These are phyloP conservation scores for Chamaea fasciata DNA, from an alignment of 2,113 vertebrate genomes.

Conservation along the genomic window DNA sequence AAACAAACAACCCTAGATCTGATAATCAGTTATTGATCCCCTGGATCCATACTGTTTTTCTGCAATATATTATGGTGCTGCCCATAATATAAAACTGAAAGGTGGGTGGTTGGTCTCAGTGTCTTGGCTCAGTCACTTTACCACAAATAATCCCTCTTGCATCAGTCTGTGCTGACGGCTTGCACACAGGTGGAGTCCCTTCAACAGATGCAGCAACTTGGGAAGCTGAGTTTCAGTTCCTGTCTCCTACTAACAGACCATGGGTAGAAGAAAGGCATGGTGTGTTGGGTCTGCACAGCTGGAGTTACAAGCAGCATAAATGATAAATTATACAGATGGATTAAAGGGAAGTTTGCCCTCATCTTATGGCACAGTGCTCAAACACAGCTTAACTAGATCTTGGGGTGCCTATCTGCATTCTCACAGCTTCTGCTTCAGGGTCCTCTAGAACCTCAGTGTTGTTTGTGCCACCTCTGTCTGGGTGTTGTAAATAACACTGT, in stretches of 20 bases:
- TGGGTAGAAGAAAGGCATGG: neutral
- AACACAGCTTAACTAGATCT: neutral
- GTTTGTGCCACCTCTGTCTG: neutral
- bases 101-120: neutral
- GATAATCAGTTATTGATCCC: neutral
- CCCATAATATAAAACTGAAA: neutral
- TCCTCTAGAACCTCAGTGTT: neutral
- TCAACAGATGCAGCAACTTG: neutral
- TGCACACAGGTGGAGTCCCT: neutral
- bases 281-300: neutral
- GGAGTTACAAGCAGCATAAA: neutral
- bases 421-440: neutral
- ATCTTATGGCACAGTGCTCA: fast-evolving
- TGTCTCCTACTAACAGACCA: neutral
- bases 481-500: neutral
- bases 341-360: neutral
- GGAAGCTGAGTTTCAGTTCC: neutral
- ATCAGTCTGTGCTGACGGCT: neutral
- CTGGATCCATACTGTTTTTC: neutral
- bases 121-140: neutral
- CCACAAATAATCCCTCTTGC: neutral
- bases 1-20: neutral
- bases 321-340: neutral
- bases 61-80: neutral
- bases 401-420: neutral